phyloP scores from a whole-genome alignment of 2,888 invertebrate species.

The Harmothoe impar region DNA sequence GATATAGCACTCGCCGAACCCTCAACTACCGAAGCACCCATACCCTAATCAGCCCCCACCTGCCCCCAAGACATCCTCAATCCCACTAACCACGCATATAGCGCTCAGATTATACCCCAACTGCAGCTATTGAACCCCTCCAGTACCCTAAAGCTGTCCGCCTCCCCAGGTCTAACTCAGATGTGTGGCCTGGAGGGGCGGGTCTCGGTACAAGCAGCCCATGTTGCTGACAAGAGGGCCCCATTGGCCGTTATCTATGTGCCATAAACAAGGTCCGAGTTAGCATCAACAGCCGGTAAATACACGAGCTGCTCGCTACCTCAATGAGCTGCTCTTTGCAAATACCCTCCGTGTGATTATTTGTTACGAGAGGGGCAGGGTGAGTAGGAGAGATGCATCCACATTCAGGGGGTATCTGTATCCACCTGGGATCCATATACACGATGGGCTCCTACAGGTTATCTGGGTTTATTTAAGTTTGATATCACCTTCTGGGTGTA shows the following conservation, averaged over 20 bases:
- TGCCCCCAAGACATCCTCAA: no score
- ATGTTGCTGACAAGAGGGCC: background rate
- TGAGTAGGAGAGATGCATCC: no score
- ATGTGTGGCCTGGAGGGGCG: background rate
- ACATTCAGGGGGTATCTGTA: no score
- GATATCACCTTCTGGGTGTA: no score
- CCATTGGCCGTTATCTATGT: conserved; percentile 52
- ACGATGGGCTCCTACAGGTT: no score
- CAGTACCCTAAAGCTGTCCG: conserved; percentile 16
- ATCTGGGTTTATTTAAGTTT: no score
- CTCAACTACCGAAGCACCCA: no score
- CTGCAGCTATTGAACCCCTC: background rate
- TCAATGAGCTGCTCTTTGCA: background rate
- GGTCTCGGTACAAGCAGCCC: background rate
- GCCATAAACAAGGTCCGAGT: background rate
- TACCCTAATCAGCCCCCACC: no score
- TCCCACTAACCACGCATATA: no score
- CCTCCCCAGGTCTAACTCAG: background rate
- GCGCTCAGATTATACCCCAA: background rate
- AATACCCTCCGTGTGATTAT: conserved; percentile 13
- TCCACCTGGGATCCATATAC: no score
- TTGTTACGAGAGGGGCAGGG: background rate
- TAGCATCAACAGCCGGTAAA: conserved; percentile 33
- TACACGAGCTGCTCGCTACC: background rate
- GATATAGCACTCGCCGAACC: no score